These are phyloP conservation scores for Arothron firmamentum DNA, from an alignment of 2,113 vertebrate species.

Conservation along the genomic window DNA sequence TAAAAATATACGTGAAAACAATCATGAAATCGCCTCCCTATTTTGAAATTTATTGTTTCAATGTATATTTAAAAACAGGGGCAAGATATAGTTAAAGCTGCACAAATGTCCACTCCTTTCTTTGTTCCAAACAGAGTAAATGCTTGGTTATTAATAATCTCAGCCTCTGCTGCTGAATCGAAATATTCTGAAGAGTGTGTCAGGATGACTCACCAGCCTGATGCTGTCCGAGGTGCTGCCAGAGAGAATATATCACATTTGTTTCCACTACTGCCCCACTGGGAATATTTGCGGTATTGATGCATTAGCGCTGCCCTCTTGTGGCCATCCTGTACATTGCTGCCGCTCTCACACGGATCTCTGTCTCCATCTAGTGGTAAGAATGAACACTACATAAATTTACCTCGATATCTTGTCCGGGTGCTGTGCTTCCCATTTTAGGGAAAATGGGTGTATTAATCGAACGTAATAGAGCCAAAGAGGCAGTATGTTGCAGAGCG, in stretches of 20 bases:
- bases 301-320: constrained; percentile 45
- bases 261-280: constrained; percentile 32
- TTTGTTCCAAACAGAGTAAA: constrained; percentile 26
- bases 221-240: constrained; percentile 59
- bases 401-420: background rate
- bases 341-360: constrained; percentile 2
- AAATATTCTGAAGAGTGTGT: constrained; percentile 42
- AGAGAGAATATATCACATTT: constrained; percentile 45
- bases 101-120: constrained; percentile 1
- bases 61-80: background rate
- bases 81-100: constrained; percentile 10
- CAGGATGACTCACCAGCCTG: constrained; percentile 65
- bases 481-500: no score
- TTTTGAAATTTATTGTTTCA: no score
- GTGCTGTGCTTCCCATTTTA: background rate
- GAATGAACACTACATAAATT: background rate
- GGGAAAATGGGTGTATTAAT: background rate
- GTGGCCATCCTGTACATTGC: constrained; percentile 5
- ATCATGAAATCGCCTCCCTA: no score
- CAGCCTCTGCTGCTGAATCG: constrained; percentile 33
- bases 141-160: constrained; percentile 56
- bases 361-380: constrained; percentile 38
- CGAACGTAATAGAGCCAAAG: no score
- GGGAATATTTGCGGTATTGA: background rate
- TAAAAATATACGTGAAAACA: background rate